phyloP scores from a whole-genome alignment of 2,888 invertebrate species.

The Pammene fasciana region DNA sequence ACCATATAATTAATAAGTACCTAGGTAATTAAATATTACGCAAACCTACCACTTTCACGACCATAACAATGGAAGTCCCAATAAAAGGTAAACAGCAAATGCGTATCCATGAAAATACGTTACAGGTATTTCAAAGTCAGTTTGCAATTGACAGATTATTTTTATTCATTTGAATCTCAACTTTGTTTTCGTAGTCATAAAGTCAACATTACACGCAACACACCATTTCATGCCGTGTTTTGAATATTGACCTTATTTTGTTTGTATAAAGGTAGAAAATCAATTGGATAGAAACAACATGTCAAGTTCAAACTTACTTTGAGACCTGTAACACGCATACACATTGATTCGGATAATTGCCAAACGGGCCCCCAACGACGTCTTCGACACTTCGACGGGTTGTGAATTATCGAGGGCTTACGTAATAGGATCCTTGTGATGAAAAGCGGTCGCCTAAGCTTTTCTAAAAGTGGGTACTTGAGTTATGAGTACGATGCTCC shows the following conservation, averaged over 20 bases:
- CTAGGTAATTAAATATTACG: slow-evolving; percentile 5
- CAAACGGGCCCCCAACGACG: slow-evolving; percentile 41
- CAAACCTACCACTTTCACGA: slow-evolving; percentile 13
- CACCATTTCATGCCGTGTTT: no score
- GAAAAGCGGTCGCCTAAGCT: background rate
- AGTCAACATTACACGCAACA: no score
- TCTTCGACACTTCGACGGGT: slow-evolving; percentile 10
- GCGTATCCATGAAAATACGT: slow-evolving; percentile 25
- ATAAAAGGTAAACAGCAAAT: slow-evolving; percentile 20
- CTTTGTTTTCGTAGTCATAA: no score
- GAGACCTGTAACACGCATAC: slow-evolving; percentile 15
- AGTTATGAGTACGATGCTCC: background rate
- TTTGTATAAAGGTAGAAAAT: no score
- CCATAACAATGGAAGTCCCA: slow-evolving; percentile 9
- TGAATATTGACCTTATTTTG: no score
- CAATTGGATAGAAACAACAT: no score
- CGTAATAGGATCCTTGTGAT: slow-evolving; percentile 12
- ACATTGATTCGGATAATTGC: slow-evolving; percentile 40
- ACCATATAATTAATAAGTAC: background rate
- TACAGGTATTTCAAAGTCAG: background rate
- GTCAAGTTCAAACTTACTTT: no score
- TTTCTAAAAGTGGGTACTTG: background rate
- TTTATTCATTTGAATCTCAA: no score
- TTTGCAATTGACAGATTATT: no score
- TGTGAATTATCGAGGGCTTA: slow-evolving; percentile 24